Base-by-base conservation (phyloP, 2,888 invertebrate species). In the Xestia c-nigrum region DNA sequence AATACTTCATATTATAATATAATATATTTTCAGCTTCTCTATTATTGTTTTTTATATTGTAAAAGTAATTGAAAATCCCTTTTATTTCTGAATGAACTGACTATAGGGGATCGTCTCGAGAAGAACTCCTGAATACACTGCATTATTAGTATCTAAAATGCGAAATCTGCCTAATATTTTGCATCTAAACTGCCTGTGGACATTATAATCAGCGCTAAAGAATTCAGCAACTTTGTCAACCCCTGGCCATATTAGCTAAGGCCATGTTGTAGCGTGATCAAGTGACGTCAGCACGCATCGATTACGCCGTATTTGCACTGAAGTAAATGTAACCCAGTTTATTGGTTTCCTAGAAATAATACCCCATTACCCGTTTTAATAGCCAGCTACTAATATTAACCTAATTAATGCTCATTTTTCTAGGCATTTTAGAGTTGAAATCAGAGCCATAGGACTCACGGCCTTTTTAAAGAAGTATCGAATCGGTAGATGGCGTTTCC, bases 271-370 rank as follows among this genome's bases (percentile, higher is more conserved):
- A 21, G 87, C 81, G 75, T 86, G 84, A 64, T 61, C 16, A 21
- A 14, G 24, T 76, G 82, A 83, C 76, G 81, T 84, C 83, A 86
- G 24, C 71, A 87, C 81, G 79, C 85, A 83, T 75, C 78, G 83
- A 85, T 89, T 86, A 84, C 72, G 59, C 46, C 10, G 57, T 89
- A 87, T 87, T 89, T 86, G 74, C 80, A 82, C 63, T 83, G 78
- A 52, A 72, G 81, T 77, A 65, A 85, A 84, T 66, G 75, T 80
- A 87, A 75, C 78, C 86, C 38, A 82, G 85, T 89, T 85, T 69
- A 81, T 57, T 55, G 38, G 59, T 74, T 86, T 88, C 86, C 78
- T 71, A 82, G 88, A 87, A 88, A 68, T 57, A 70, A 66, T 64
- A 59, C 47, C 19, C 73, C 76, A 84, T 86, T 86, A 82, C 55